Evolutionary conservation across 1,140 invertebrate genomes (phyloP).

Genomic region (Arctopsyche grandis): DNA sequence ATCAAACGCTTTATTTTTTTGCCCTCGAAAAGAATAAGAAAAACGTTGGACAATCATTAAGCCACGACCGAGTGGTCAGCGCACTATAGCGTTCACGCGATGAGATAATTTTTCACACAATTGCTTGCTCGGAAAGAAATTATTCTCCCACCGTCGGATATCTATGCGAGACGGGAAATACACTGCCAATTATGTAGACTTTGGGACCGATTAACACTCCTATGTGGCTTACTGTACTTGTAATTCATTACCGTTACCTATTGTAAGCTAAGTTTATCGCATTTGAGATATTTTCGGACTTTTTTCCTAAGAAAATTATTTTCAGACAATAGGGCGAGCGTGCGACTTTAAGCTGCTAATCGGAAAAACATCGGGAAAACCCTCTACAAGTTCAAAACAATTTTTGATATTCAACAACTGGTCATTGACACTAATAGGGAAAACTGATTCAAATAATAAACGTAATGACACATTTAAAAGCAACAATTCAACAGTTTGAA

Average conservation of each 20-base stretch:
- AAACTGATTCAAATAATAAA: no score
- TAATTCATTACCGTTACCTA: neutral
- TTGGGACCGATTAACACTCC: neutral
- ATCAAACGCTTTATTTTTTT: neutral
- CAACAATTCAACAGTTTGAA: no score
- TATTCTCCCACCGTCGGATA: conserved; percentile 2
- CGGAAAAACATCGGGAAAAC: no score
- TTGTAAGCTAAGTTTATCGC: neutral
- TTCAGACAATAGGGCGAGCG: no score
- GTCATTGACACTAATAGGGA: no score
- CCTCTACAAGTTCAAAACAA: no score
- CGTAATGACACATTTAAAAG: no score
- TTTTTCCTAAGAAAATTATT: no score
- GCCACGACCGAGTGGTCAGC: neutral
- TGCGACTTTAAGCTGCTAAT: no score
- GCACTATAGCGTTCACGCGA: conserved; percentile 5
- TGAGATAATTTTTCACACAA: conserved; percentile 26
- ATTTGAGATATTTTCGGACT: no score
- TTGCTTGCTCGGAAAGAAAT: neutral
- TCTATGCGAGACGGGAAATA: neutral
- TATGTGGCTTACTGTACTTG: neutral
- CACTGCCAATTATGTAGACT: conserved; percentile 15
- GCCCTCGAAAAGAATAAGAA: neutral
- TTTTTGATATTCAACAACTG: no score
- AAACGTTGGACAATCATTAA: conserved; percentile 22